phyloP scores from a whole-genome alignment of 1,140 invertebrate species.

The Bombus waltoni region DNA sequence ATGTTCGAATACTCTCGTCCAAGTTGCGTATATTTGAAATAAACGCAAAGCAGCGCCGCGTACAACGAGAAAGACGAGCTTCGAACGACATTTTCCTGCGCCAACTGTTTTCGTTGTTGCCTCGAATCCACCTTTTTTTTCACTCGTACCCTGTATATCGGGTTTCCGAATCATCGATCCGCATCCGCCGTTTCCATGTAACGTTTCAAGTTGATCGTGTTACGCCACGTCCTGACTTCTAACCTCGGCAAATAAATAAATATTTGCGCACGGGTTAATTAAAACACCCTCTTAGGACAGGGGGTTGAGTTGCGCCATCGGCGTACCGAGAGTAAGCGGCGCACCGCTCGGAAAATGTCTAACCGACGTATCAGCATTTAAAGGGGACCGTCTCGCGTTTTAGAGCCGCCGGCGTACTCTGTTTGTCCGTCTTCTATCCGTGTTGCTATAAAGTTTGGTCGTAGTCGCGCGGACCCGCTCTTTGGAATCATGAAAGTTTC shows the following conservation, averaged over 20 bases:
- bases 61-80: neutral
- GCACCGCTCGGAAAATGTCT: neutral
- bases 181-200: conserved; percentile 11
- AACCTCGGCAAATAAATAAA: conserved; percentile 43
- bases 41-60: neutral
- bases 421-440: no score
- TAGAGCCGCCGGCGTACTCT: no score
- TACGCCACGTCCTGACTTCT: conserved; percentile 15
- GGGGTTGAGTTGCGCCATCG: neutral
- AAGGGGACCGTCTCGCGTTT: conserved; percentile 13
- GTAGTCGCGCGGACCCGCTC: no score
- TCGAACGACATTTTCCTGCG: neutral
- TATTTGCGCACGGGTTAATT: conserved; percentile 52
- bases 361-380: conserved; percentile 34
- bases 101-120: no score
- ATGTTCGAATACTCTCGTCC: no score
- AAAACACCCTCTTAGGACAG: conserved; percentile 14
- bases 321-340: neutral
- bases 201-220: conserved; percentile 32
- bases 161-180: neutral
- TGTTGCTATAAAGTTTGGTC: no score
- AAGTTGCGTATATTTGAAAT: neutral
- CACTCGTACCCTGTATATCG: neutral
- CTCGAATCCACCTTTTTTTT: neutral
- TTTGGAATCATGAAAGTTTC: conserved; percentile 24